A percentile compares a stretch with the other conserved stretches of the same genome.
Conservation (phyloP, 2,113 vertebrate species). For the Pogonocichla stellata region DNA sequence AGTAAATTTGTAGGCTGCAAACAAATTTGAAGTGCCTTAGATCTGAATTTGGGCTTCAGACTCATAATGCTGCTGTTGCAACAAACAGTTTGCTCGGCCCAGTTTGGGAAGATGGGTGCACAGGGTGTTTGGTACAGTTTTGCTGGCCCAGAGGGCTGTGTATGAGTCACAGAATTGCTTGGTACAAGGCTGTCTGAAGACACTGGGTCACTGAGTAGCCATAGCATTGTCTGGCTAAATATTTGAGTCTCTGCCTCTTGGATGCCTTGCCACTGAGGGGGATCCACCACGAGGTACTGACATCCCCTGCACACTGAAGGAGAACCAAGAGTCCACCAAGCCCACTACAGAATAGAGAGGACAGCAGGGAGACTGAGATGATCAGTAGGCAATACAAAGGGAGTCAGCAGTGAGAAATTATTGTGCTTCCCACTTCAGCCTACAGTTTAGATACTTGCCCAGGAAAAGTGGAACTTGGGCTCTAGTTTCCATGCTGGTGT, state of each 20-base stretch:
- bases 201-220: constrained; percentile 16
- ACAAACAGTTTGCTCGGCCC: background rate
- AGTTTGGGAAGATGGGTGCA: background rate
- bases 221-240: background rate
- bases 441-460: background rate
- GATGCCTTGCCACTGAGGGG: background rate
- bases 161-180: background rate
- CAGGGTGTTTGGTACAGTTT: background rate
- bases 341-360: background rate
- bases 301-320: background rate
- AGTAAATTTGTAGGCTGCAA: background rate
- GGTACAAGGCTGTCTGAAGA: constrained; percentile 25
- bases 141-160: background rate
- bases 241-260: background rate
- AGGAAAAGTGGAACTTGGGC: background rate
- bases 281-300: background rate
- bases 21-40: background rate
- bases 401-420: background rate
- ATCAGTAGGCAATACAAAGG: background rate
- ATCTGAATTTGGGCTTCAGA: background rate
- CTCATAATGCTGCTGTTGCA: background rate
- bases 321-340: background rate
- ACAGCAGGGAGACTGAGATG: background rate
- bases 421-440: background rate
- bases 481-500: background rate